Conservation (phyloP, 2,888 invertebrate species). For the Orthosia gothica region DNA sequence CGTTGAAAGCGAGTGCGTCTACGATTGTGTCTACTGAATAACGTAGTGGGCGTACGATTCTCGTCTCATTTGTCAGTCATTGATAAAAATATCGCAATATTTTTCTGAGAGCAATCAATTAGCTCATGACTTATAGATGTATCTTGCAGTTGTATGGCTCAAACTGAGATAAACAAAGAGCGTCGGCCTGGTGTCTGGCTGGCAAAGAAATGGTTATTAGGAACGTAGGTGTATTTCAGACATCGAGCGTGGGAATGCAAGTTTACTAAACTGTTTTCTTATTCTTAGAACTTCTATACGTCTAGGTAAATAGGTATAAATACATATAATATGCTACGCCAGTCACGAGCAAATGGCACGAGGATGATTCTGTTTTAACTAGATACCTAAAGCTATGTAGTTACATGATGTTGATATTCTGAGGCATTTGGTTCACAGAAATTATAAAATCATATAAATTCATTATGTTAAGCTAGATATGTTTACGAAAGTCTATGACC, state of each 20-base stretch:
- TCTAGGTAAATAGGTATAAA: not conserved
- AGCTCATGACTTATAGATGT: constrained; percentile 17
- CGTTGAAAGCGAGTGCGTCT: constrained; percentile 40
- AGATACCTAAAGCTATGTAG: not conserved
- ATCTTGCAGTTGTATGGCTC: constrained; percentile 15
- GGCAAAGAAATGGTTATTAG: not conserved
- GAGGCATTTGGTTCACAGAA: not conserved
- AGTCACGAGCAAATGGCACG: not conserved
- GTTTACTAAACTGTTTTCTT: constrained; percentile 23
- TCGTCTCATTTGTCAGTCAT: constrained; percentile 9
- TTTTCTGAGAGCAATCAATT: constrained; percentile 28
- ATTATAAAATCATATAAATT: too few relatives aligned
- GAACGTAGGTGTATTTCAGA: constrained; percentile 14
- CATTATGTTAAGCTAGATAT: too few relatives aligned
- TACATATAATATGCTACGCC: not conserved
- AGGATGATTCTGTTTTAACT: not conserved
- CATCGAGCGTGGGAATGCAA: constrained; percentile 4
- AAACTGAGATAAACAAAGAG: constrained; percentile 23
- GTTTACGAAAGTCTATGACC: too few relatives aligned
- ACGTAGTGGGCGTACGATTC: constrained; percentile 13
- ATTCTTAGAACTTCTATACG: constrained; percentile 14
- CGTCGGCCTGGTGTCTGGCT: constrained; percentile 16
- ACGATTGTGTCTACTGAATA: constrained; percentile 35
- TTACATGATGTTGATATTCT: too few relatives aligned
- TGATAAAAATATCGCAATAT: constrained; percentile 26